Conservation (phyloP, 1,140 invertebrate species). For the Drosophila lowei region DNA sequence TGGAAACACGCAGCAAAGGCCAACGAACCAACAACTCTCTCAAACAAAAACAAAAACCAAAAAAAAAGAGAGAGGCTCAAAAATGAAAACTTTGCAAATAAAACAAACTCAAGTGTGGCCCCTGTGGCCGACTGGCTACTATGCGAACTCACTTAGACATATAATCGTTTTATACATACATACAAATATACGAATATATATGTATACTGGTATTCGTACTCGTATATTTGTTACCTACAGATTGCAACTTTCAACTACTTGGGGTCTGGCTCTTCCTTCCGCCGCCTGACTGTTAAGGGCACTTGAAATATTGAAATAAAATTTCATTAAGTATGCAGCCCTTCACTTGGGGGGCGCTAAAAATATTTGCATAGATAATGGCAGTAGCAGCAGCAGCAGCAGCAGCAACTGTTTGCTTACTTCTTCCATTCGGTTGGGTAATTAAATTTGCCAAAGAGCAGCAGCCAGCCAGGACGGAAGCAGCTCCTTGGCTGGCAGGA, state of each 20-base stretch:
- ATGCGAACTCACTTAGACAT: constrained; percentile 27
- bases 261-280: constrained; percentile 6
- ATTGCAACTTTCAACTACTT: constrained; percentile 62
- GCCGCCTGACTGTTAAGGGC: constrained; percentile 18
- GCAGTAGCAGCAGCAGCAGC: not conserved
- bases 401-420: constrained; percentile 43
- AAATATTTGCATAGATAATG: constrained; percentile 73
- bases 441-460: constrained; percentile 46
- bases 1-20: constrained; percentile 21
- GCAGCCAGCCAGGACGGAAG: not conserved
- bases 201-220: not conserved
- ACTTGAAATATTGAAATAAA: constrained; percentile 75
- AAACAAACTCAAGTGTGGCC: constrained; percentile 14
- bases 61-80: constrained; percentile 4
- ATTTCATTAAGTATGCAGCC: constrained; percentile 53
- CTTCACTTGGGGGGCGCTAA: constrained; percentile 7
- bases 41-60: constrained; percentile 1
- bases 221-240: constrained; percentile 16
- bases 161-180: constrained; percentile 38
- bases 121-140: not conserved
- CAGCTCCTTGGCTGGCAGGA: not conserved
- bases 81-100: constrained; percentile 33
- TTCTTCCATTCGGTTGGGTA: constrained; percentile 51
- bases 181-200: constrained; percentile 1
- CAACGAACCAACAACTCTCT: constrained; percentile 20